These are phyloP conservation scores for Drosophila prolongata DNA, from an alignment of 2,888 invertebrate genomes.

Conservation along the genomic window DNA sequence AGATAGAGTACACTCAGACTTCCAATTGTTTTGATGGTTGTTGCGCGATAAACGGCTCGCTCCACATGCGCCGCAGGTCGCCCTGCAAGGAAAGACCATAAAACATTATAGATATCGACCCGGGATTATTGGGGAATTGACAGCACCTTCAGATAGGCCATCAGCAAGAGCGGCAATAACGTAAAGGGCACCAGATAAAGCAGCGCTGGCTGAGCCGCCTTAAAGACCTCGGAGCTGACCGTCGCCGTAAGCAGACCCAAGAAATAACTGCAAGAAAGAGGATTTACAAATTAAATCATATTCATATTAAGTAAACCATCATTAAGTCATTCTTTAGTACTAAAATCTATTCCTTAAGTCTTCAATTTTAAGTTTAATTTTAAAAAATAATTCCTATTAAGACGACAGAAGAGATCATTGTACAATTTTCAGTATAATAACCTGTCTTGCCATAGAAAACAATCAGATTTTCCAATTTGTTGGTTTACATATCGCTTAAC, in stretches of 20 bases:
- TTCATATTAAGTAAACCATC: not conserved
- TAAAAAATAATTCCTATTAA: too few species aligned
- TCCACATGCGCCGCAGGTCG: conserved; percentile 98
- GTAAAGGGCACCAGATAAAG: conserved; percentile 99
- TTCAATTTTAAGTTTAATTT: too few species aligned
- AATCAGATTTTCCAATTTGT: too few species aligned
- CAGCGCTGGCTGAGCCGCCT: conserved; percentile 98
- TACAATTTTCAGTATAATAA: too few species aligned
- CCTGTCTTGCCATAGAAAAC: too few species aligned
- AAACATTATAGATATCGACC: not conserved
- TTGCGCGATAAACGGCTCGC: conserved; percentile 95
- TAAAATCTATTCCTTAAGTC: too few species aligned
- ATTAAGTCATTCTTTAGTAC: too few species aligned
- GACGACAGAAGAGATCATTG: too few species aligned
- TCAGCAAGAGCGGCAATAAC: conserved; percentile 96
- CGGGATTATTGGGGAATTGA: not conserved
- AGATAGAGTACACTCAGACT: conserved; percentile 87
- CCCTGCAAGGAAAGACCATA: conserved; percentile 87
- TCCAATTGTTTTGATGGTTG: conserved; percentile 92
- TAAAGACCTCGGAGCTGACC: conserved; percentile 98
- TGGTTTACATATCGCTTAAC: too few species aligned
- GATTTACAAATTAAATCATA: not conserved
- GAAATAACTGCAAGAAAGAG: conserved; percentile 88
- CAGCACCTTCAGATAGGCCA: conserved; percentile 97
- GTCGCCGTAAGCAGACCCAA: conserved; percentile 98